phyloP scores from a whole-genome alignment of 2,113 vertebrate genomes.

The Trematomus loennbergii region DNA sequence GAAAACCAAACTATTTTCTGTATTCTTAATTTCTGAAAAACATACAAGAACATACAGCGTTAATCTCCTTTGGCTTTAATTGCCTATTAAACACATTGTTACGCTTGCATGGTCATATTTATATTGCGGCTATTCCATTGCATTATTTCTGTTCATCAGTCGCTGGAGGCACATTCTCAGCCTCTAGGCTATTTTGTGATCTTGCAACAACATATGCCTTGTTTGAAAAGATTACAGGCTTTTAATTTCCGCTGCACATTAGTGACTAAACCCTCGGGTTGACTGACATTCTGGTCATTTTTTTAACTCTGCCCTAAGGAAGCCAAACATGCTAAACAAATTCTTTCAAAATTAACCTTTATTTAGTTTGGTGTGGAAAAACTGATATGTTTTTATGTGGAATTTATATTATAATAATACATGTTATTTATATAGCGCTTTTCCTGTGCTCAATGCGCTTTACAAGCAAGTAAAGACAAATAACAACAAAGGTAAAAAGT shows the following conservation, averaged over 20 bases:
- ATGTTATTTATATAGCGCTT: no score
- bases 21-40: background rate
- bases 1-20: slow-evolving; percentile 1
- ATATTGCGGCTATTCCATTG: background rate
- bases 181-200: background rate
- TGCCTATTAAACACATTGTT: background rate
- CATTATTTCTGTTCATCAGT: background rate
- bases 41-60: background rate
- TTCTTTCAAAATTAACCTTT: background rate
- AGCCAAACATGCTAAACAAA: background rate
- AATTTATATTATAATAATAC: slow-evolving; percentile 15
- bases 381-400: background rate
- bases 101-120: background rate
- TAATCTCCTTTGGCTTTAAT: background rate
- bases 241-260: background rate
- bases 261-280: slow-evolving; percentile 2
- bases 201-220: slow-evolving; percentile 6
- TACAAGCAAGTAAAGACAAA: no score
- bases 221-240: background rate
- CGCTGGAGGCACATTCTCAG: background rate
- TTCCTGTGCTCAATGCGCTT: no score
- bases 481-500: no score
- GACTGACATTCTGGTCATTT: slow-evolving; percentile 7
- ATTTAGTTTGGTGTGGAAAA: slow-evolving; percentile 5
- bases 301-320: background rate